Evolutionary conservation across 2,888 invertebrate genomes (phyloP).

Genomic region (Busseola fusca): DNA sequence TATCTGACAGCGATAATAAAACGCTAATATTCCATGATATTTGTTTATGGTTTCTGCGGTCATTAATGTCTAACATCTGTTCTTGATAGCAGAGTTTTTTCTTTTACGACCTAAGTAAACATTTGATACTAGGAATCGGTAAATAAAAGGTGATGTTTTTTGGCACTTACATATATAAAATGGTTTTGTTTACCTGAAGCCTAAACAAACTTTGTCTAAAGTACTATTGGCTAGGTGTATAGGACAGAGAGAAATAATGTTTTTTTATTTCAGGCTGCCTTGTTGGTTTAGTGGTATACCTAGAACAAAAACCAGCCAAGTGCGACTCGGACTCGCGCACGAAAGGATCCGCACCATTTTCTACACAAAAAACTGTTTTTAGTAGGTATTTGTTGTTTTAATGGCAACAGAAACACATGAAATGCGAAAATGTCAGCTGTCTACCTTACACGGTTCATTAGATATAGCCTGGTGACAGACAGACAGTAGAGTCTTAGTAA

Average conservation of each 20-base stretch:
- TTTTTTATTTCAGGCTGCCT: background rate
- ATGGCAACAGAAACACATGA: no score
- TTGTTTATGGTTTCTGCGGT: background rate
- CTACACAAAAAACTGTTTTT: no score
- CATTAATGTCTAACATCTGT: slow-evolving; percentile 4
- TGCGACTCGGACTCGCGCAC: no score
- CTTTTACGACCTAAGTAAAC: background rate
- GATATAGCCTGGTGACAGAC: no score
- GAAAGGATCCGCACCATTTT: no score
- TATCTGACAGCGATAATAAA: background rate
- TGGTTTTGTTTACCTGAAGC: background rate
- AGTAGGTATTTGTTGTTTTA: no score
- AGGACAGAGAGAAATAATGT: background rate
- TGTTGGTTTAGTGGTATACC: background rate
- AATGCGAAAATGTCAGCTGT: no score
- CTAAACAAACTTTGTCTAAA: slow-evolving; percentile 3
- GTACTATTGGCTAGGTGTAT: background rate
- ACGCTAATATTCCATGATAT: background rate
- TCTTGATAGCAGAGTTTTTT: background rate
- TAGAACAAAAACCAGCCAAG: background rate
- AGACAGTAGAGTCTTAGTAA: no score
- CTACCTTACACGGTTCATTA: no score
- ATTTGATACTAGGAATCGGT: background rate
- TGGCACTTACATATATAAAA: background rate
- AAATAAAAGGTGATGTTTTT: background rate